Conservation (phyloP, 2,113 vertebrate genomes). For the Xiphophorus couchianus region DNA sequence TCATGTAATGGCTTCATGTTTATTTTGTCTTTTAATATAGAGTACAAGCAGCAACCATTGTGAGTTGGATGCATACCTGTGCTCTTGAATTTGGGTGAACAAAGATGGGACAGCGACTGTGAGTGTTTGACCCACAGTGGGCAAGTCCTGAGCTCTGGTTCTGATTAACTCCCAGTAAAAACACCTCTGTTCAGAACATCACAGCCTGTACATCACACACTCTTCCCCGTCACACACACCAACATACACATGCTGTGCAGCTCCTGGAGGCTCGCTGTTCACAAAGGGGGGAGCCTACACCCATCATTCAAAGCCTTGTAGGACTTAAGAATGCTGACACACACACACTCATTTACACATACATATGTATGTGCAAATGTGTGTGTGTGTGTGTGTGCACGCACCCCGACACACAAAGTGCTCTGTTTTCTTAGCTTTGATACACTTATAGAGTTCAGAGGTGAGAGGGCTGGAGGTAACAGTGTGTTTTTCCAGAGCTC, state of each 20-base stretch:
- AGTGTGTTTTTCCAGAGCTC: conserved; percentile 72
- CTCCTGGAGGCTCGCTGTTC: conserved; percentile 68
- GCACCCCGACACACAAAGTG: conserved; percentile 50
- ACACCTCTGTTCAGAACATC: conserved; percentile 71
- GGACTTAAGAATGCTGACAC: conserved; percentile 64
- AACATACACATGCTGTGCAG: conserved; percentile 53
- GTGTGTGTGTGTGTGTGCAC: neutral
- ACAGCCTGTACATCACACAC: conserved; percentile 71
- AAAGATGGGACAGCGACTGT: conserved; percentile 12
- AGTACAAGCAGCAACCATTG: neutral
- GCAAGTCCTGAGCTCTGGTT: conserved; percentile 65
- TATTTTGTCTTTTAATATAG: no score
- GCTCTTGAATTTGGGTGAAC: conserved; percentile 8
- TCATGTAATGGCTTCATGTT: neutral
- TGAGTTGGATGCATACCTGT: conserved; percentile 16
- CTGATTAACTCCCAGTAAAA: conserved; percentile 75
- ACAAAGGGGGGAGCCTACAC: conserved; percentile 68
- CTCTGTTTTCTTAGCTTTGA: conserved; percentile 80
- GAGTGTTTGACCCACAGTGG: conserved; percentile 36
- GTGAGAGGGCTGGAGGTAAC: conserved; percentile 77
- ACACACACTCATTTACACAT: conserved; percentile 23
- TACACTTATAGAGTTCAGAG: conserved; percentile 79
- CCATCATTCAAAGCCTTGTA: conserved; percentile 69
- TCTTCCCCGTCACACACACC: conserved; percentile 32
- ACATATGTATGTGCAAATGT: neutral